phyloP scores from a whole-genome alignment of 1,140 invertebrate genomes.

The Neelides sp. region DNA sequence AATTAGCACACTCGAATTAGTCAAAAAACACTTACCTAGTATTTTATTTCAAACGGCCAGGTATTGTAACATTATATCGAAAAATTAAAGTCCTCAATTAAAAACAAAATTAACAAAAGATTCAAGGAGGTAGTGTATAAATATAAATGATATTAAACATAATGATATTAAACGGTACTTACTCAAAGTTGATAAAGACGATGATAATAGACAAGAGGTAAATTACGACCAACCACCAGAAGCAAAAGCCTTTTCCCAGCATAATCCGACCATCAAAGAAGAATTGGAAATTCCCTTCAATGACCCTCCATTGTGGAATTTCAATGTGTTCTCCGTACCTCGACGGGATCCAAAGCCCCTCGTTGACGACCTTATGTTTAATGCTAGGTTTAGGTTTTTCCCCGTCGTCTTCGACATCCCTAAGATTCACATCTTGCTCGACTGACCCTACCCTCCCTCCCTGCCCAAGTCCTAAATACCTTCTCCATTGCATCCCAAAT shows the following conservation, averaged over 20 bases:
- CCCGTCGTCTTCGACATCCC: conserved; percentile 1
- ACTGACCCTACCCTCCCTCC: conserved; percentile 5
- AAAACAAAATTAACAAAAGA: too few relatives aligned
- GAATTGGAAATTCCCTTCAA: conserved; percentile 10
- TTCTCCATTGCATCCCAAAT: conserved; percentile 8
- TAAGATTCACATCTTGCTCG: too few relatives aligned
- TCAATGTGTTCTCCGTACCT: not conserved
- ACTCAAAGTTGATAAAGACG: conserved; percentile 2
- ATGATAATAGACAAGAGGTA: not conserved
- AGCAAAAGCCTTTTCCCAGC: not conserved
- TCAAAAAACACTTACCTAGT: not conserved
- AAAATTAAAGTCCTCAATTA: too few relatives aligned
- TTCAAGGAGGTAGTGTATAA: too few relatives aligned
- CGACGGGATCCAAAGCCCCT: too few relatives aligned
- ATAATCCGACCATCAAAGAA: not conserved
- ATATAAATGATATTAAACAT: too few relatives aligned
- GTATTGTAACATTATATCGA: too few relatives aligned
- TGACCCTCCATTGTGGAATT: conserved; percentile 8
- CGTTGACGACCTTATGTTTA: too few relatives aligned
- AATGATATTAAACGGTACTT: too few relatives aligned
- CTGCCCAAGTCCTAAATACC: conserved; percentile 7
- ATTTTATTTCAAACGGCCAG: not conserved
- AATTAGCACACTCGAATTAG: too few relatives aligned
- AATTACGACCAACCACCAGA: not conserved
- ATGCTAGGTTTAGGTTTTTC: conserved; percentile 2